Percentiles rank a stretch among this genome's conserved stretches.
Evolutionary conservation across 2,113 vertebrate species (phyloP).

Genomic region (Larimichthys crocea): DNA sequence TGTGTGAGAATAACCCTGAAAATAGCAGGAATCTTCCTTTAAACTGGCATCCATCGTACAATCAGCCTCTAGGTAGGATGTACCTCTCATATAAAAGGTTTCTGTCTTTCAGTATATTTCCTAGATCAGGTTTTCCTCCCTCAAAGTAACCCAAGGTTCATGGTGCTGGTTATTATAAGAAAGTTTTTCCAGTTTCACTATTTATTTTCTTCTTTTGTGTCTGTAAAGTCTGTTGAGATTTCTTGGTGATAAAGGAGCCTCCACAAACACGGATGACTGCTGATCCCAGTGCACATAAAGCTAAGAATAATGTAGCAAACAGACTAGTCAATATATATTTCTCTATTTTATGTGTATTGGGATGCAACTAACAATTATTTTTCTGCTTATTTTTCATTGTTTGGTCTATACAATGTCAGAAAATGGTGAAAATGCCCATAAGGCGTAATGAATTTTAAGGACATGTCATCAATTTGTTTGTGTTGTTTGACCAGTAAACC

Average conservation of each 20-base stretch:
- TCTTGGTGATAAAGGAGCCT: neutral
- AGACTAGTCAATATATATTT: neutral
- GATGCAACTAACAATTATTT: neutral
- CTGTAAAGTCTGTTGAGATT: neutral
- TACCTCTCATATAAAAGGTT: neutral
- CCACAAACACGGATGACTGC: neutral
- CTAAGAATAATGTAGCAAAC: neutral
- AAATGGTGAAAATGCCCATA: neutral
- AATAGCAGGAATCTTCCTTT: neutral
- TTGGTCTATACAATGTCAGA: neutral
- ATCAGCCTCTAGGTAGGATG: neutral
- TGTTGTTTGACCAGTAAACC: no score
- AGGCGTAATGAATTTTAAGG: neutral
- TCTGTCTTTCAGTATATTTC: neutral
- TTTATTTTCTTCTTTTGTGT: neutral
- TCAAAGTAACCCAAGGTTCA: neutral
- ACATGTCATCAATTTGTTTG: no score
- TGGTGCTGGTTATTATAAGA: neutral
- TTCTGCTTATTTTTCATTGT: neutral
- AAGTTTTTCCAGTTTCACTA: neutral
- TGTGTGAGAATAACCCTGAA: neutral
- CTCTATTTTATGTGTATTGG: neutral
- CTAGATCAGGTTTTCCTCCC: neutral
- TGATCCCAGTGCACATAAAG: neutral
- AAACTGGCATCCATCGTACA: neutral